Evolutionary conservation across 1,140 invertebrate genomes (phyloP), one percentile per base, ranked within the genome.

Genomic region (Trichoplusia ni): DNA sequence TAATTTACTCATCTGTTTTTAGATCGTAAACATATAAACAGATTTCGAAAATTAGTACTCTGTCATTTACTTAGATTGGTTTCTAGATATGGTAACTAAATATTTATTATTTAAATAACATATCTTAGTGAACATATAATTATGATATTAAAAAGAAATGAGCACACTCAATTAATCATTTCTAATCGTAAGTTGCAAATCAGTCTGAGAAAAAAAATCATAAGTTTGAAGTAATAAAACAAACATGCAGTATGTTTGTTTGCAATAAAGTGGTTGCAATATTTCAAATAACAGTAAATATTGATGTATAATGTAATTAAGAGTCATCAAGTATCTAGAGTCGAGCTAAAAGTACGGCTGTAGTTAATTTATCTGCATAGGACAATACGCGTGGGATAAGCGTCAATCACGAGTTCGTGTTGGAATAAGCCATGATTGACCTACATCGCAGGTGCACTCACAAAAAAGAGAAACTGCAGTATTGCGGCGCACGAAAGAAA

Each of bases 381-480:
- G 46, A 49, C 46, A 61, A 69, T 64, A 65, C 13, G 60, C 53
- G 64, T 53, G 63, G 65, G 74, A 84, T 84, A 75, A 79, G 72
- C 66, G 74, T 82, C 75, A 82, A 81, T 81, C 69, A 81, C 70
- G 72, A 73, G 67, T 69, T 64, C 59, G 62, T 84, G 74, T 80
- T 74, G 77, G 79, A 84, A 82, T 75, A 77, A 81, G 73, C 58
- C 70, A 77, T 82, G 79, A 86, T 75, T 84, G 84, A 65, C 77
- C 82, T 74, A 87, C 84, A 86, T 89, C 65, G 72, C 84, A 86
- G 85, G 84, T 86, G 82, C 70, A 83, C 64, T 79, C 58, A 84
- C 80, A 84, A 89, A 89, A 89, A 87, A 88, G 85, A 89, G 84
- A 88, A 89, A 89, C 80, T 77, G 67, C 69, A 59, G 58, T 75